phyloP scores from a whole-genome alignment of 2,797 vertebrate genomes.

The Hydrocynus forskahlii region DNA sequence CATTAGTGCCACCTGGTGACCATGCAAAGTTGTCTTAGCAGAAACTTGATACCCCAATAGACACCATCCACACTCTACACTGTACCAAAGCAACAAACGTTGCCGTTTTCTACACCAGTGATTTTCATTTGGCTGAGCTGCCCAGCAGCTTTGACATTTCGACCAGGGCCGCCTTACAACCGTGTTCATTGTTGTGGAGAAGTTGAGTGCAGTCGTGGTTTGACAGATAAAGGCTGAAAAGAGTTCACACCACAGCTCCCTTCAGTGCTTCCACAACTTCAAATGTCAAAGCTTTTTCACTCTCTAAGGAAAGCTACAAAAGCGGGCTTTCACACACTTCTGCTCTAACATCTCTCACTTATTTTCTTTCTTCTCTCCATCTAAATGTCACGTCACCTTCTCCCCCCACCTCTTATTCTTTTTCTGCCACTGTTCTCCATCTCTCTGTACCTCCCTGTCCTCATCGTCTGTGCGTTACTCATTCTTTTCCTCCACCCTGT shows the following conservation, averaged over 20 bases:
- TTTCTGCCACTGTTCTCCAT: conserved; percentile 41
- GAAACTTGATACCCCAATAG: neutral
- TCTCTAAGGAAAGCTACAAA: neutral
- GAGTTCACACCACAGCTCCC: neutral
- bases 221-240: neutral
- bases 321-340: neutral
- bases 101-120: neutral
- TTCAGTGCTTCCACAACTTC: neutral
- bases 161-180: neutral
- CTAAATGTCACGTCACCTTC: conserved; percentile 36
- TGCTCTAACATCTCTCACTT: conserved; percentile 17
- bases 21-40: neutral
- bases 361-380: neutral
- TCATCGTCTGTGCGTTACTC: conserved; percentile 46
- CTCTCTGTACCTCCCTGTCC: conserved; percentile 34
- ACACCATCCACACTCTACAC: neutral
- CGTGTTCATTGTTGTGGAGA: neutral
- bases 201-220: neutral
- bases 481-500: conserved; percentile 51
- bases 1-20: conserved; percentile 27
- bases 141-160: neutral
- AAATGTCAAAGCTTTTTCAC: neutral
- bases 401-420: conserved; percentile 35
- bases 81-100: neutral
- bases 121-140: neutral